phyloP scores from a whole-genome alignment of 2,888 invertebrate genomes.

The Euplagia quadripunctaria region DNA sequence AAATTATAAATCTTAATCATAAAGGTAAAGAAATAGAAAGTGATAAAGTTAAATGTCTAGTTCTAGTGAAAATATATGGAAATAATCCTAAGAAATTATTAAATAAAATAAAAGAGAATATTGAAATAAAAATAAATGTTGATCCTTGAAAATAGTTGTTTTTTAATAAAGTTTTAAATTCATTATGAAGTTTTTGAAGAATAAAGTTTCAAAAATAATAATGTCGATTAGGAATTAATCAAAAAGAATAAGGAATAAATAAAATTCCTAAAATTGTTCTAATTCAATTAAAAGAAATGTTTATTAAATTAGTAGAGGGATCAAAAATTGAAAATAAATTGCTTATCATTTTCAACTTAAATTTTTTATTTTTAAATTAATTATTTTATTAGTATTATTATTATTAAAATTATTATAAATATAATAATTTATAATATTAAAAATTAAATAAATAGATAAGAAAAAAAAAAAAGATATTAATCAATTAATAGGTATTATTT shows the following conservation, averaged over 20 bases:
- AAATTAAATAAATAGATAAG: slow-evolving; percentile 76
- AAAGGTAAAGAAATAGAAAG: slow-evolving; percentile 88
- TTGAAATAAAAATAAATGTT: slow-evolving; percentile 85
- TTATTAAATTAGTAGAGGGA: slow-evolving; percentile 84
- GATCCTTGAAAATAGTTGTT: slow-evolving; percentile 79
- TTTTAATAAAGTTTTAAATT: slow-evolving; percentile 87
- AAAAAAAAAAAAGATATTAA: slow-evolving; percentile 80
- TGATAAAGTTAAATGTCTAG: slow-evolving; percentile 89
- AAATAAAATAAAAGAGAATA: slow-evolving; percentile 88
- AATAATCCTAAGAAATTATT: slow-evolving; percentile 91
- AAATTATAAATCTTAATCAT: slow-evolving; percentile 90
- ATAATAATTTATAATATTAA: slow-evolving; percentile 86
- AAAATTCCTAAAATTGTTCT: slow-evolving; percentile 84
- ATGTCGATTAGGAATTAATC: slow-evolving; percentile 86
- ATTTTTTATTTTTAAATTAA: slow-evolving; percentile 58
- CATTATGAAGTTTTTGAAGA: slow-evolving; percentile 79
- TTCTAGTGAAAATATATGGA: slow-evolving; percentile 91
- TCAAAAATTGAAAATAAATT: slow-evolving; percentile 91
- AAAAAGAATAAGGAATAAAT: slow-evolving; percentile 84
- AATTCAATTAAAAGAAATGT: slow-evolving; percentile 88
- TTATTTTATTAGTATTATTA: slow-evolving; percentile 57
- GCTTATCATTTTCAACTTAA: slow-evolving; percentile 89
- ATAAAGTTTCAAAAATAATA: slow-evolving; percentile 83
- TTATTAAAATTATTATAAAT: slow-evolving; percentile 64
- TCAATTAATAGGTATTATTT: slow-evolving; percentile 89